Conservation (phyloP, 2,888 invertebrate genomes). For the Drosophila emarginata region DNA sequence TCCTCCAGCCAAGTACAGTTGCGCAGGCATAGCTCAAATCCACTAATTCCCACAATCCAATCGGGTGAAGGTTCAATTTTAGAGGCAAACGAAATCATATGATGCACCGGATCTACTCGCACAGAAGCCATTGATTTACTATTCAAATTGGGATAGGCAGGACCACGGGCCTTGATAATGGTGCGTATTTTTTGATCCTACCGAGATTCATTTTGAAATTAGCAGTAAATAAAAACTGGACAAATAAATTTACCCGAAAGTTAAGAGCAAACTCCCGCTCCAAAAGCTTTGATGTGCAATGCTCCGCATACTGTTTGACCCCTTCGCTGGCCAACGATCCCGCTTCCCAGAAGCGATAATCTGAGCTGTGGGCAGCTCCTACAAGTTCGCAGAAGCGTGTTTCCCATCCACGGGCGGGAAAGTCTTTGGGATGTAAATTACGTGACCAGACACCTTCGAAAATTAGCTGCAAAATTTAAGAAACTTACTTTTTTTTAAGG, state of each 20-base stretch:
- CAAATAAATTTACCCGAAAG: slow-evolving; percentile 83
- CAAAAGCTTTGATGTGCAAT: slow-evolving; percentile 93
- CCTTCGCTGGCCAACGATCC: slow-evolving; percentile 94
- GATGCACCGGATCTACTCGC: slow-evolving; percentile 94
- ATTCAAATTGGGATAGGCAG: slow-evolving; percentile 93
- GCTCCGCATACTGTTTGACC: slow-evolving; percentile 95
- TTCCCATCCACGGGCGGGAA: slow-evolving; percentile 92
- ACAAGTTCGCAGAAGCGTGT: slow-evolving; percentile 98
- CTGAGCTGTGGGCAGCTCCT: slow-evolving; percentile 94
- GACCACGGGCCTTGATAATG: slow-evolving; percentile 96
- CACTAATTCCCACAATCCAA: slow-evolving; percentile 97
- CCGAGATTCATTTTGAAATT: slow-evolving; percentile 25
- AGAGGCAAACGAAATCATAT: slow-evolving; percentile 95
- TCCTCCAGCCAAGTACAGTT: slow-evolving; percentile 96
- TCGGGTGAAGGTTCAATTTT: slow-evolving; percentile 99
- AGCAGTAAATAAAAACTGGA: rapidly evolving
- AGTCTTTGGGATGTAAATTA: slow-evolving; percentile 97
- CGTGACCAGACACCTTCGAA: slow-evolving; percentile 98
- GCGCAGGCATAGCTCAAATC: slow-evolving; percentile 92
- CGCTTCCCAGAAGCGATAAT: slow-evolving; percentile 96
- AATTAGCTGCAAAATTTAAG: slow-evolving; percentile 86
- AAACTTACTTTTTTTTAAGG: too few relatives aligned
- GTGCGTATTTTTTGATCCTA: slow-evolving; percentile 93
- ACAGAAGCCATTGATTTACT: slow-evolving; percentile 93
- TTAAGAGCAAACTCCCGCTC: slow-evolving; percentile 94